These are phyloP conservation scores for Sebastes kiyomatsui DNA, from an alignment of 2,797 vertebrate genomes.

Conservation along the genomic window DNA sequence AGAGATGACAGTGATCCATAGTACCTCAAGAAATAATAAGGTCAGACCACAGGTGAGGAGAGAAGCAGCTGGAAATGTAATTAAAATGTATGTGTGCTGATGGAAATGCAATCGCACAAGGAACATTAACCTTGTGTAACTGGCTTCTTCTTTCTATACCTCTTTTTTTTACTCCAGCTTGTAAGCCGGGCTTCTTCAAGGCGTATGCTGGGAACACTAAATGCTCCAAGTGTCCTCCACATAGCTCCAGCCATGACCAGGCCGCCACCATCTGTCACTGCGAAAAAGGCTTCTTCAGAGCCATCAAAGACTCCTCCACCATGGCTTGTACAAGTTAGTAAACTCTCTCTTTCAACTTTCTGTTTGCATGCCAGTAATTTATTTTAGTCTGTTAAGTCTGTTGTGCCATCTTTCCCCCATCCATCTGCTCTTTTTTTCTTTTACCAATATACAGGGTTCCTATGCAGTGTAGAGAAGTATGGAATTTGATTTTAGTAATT, in stretches of 20 bases:
- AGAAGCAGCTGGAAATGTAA: constrained; percentile 35
- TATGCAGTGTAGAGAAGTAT: no score
- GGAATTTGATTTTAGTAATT: no score
- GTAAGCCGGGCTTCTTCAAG: constrained; percentile 96
- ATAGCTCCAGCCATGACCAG: constrained; percentile 91
- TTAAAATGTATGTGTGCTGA: constrained; percentile 21
- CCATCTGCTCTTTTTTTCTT: constrained; percentile 19
- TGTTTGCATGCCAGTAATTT: constrained; percentile 8
- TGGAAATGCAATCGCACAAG: constrained; percentile 11
- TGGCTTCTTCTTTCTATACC: background rate
- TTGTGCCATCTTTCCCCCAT: background rate
- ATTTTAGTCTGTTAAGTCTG: background rate
- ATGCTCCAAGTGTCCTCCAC: constrained; percentile 96
- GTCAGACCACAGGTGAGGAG: constrained; percentile 52
- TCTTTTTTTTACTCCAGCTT: constrained; percentile 82
- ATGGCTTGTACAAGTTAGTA: constrained; percentile 97
- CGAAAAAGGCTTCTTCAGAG: constrained; percentile 94
- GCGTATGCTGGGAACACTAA: constrained; percentile 94
- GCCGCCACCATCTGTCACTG: constrained; percentile 94
- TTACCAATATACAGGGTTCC: background rate
- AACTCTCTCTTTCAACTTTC: constrained; percentile 6
- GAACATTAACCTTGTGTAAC: constrained; percentile 29
- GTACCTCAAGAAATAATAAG: constrained; percentile 40
- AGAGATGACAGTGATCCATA: constrained; percentile 35
- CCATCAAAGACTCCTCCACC: constrained; percentile 92